Conservation (phyloP, 2,888 invertebrate genomes). For the Mythimna albipuncta region DNA sequence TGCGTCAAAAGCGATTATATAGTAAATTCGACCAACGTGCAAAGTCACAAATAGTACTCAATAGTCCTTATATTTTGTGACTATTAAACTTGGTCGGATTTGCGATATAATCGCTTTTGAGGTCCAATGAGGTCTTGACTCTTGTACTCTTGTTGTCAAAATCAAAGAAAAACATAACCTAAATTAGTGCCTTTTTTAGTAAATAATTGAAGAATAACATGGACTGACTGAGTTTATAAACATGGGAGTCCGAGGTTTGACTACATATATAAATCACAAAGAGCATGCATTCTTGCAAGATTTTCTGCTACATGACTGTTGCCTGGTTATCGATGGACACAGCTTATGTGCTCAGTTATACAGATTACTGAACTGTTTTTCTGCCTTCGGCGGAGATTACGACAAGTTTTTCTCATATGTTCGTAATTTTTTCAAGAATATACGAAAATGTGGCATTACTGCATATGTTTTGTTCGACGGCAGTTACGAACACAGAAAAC, state of each 20-base stretch:
- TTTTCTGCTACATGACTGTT: constrained; percentile 92
- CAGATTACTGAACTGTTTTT: constrained; percentile 90
- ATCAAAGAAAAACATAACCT: constrained; percentile 36
- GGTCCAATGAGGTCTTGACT: too few relatives aligned
- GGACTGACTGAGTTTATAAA: constrained; percentile 25
- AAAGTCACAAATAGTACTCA: too few relatives aligned
- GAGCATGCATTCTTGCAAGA: constrained; percentile 92
- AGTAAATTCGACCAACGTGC: too few relatives aligned
- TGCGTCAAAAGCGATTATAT: too few relatives aligned
- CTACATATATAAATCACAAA: constrained; percentile 93
- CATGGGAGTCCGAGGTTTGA: constrained; percentile 96
- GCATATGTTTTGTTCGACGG: constrained; percentile 96
- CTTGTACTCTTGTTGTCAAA: too few relatives aligned
- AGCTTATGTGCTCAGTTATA: constrained; percentile 94
- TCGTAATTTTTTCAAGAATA: constrained; percentile 92
- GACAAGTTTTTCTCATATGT: constrained; percentile 93
- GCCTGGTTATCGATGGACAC: constrained; percentile 95
- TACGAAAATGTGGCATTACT: constrained; percentile 93
- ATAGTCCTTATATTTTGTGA: too few relatives aligned
- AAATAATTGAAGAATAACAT: constrained; percentile 3
- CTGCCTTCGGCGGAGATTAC: constrained; percentile 96
- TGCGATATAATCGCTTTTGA: too few relatives aligned
- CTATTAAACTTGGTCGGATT: too few relatives aligned
- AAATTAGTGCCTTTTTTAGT: neutral
- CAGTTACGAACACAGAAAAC: constrained; percentile 93